phyloP scores from a whole-genome alignment of 1,140 invertebrate genomes.

The Drosophila watanabei region DNA sequence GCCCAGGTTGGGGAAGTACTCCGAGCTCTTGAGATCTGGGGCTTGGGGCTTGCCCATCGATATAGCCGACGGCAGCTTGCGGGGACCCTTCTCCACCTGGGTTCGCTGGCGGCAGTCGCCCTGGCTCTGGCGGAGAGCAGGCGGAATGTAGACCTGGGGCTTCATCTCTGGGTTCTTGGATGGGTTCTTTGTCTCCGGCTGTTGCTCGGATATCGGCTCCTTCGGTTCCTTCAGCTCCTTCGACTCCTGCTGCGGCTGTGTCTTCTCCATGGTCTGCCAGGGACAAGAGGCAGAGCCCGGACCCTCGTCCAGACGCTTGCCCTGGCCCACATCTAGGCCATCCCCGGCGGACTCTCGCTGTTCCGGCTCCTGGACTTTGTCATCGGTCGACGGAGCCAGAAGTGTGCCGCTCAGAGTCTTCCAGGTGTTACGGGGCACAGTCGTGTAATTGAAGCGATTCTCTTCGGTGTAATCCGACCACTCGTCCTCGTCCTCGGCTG shows the following conservation, averaged over 20 bases:
- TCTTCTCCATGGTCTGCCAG: conserved; percentile 43
- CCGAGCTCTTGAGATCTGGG: conserved; percentile 61
- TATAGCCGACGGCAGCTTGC: conserved; percentile 14
- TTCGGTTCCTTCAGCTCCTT: background rate
- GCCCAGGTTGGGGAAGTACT: conserved; percentile 59
- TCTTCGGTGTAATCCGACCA: conserved; percentile 69
- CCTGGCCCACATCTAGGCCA: conserved; percentile 51
- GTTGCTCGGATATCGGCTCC: background rate
- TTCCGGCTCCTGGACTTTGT: conserved; percentile 6
- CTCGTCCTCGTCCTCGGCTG: conserved; percentile 52
- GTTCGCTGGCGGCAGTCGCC: conserved; percentile 28
- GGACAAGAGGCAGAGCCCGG: conserved; percentile 28
- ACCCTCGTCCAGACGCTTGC: conserved; percentile 6
- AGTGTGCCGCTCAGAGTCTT: conserved; percentile 9
- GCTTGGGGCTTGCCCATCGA: conserved; percentile 39
- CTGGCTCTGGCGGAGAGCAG: conserved; percentile 69
- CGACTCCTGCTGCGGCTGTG: background rate
- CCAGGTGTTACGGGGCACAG: conserved; percentile 11
- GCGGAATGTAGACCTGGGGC: conserved; percentile 55
- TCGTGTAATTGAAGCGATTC: conserved; percentile 47
- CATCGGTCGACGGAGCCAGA: conserved; percentile 1
- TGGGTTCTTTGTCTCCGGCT: background rate
- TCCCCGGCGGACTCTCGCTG: conserved; percentile 55
- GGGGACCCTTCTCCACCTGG: background rate
- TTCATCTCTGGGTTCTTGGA: conserved; percentile 9